Conservation (phyloP, 2,797 vertebrate genomes). For the Chelidonichthys spinosus region DNA sequence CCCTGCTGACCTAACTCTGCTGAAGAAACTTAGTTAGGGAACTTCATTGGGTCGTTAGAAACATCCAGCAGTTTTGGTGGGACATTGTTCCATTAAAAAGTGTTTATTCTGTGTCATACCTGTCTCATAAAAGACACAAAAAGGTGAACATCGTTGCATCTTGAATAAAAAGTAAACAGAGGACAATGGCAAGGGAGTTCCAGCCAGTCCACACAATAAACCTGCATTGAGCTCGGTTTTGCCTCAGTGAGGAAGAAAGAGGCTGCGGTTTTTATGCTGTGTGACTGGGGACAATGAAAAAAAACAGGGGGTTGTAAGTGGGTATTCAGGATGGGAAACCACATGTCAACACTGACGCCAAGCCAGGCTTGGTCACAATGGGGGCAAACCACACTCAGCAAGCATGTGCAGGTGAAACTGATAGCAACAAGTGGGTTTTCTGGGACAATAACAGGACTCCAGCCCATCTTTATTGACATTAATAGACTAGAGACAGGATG, state of each 20-base stretch:
- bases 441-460: conserved; percentile 13
- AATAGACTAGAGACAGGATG: neutral
- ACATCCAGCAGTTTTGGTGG: neutral
- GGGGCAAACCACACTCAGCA: conserved; percentile 16
- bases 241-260: conserved; percentile 59
- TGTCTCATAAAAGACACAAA: neutral
- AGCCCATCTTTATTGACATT: neutral
- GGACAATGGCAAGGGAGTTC: conserved; percentile 26
- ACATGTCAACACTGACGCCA: conserved; percentile 61
- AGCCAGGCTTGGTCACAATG: conserved; percentile 47
- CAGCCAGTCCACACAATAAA: conserved; percentile 54
- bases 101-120: neutral
- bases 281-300: conserved; percentile 76
- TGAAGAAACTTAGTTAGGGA: conserved; percentile 11
- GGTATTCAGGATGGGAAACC: conserved; percentile 50
- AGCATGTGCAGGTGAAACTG: conserved; percentile 22
- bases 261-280: conserved; percentile 65
- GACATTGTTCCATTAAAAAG: neutral
- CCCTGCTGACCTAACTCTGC: conserved; percentile 48
- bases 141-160: neutral
- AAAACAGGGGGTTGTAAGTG: conserved; percentile 59
- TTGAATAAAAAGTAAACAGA: conserved; percentile 14
- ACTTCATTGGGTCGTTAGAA: conserved; percentile 14
- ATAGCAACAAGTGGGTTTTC: conserved; percentile 40
- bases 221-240: conserved; percentile 56